Conservation (phyloP, 2,888 invertebrate genomes). For the Suillia variegata region DNA sequence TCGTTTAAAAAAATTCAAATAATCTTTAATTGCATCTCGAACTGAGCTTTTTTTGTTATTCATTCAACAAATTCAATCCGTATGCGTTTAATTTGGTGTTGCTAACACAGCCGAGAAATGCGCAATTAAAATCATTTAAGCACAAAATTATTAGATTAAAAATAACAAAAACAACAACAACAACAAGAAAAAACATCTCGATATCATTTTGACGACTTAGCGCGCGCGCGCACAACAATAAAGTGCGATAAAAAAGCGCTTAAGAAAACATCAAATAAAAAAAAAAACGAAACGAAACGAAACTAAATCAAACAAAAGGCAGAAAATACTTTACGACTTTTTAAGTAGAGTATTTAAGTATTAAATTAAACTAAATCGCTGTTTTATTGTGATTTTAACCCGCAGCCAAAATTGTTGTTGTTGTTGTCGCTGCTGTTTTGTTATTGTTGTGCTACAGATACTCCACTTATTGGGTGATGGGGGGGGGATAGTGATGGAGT, state of each 20-base stretch:
- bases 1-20: too few relatives aligned
- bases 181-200: not conserved
- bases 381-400: slow-evolving; percentile 14
- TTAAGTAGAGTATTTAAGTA: slow-evolving; percentile 3
- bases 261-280: not conserved
- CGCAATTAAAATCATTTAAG: not conserved
- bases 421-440: not conserved
- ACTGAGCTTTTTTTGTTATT: too few relatives aligned
- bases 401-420: slow-evolving; percentile 6
- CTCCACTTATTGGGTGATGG: not conserved
- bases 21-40: too few relatives aligned
- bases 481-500: too few relatives aligned
- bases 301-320: not conserved
- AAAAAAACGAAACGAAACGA: too few relatives aligned
- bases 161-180: too few relatives aligned
- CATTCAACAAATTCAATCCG: too few relatives aligned
- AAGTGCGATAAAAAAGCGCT: too few relatives aligned
- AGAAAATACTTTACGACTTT: not conserved
- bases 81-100: too few relatives aligned
- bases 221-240: not conserved
- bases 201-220: not conserved
- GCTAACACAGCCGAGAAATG: too few relatives aligned
- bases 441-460: not conserved
- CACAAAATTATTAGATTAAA: too few relatives aligned
- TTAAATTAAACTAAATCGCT: slow-evolving; percentile 1